phyloP scores from a whole-genome alignment of 2,113 vertebrate genomes.

The Carlito syrichta region DNA sequence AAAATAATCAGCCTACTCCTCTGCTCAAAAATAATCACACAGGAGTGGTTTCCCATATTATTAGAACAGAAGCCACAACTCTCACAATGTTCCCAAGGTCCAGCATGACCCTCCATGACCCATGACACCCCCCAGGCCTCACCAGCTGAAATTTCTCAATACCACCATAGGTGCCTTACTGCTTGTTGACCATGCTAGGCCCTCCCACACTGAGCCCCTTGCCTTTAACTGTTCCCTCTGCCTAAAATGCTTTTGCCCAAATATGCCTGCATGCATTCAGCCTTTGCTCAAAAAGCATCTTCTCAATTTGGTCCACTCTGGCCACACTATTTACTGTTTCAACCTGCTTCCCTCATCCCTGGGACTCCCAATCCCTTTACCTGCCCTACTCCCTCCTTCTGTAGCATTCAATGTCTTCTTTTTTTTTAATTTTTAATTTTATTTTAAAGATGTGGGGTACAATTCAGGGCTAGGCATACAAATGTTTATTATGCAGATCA shows the following conservation, averaged over 20 bases:
- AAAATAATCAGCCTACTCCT: neutral
- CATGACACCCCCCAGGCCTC: neutral
- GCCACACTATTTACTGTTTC: fast-evolving
- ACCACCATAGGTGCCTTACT: neutral
- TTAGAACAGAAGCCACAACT: neutral
- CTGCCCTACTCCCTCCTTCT: too few species aligned
- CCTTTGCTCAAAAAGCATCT: neutral
- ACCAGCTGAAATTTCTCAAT: fast-evolving
- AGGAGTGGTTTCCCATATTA: neutral
- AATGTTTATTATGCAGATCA: too few species aligned
- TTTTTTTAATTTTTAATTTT: neutral
- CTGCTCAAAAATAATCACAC: neutral
- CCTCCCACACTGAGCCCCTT: too few species aligned
- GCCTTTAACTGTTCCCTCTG: too few species aligned
- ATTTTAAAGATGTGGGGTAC: too few species aligned
- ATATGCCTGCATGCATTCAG: too few species aligned
- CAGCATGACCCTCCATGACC: fast-evolving
- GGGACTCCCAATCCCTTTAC: fast-evolving
- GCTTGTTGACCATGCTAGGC: fast-evolving
- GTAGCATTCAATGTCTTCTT: neutral
- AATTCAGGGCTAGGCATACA: too few species aligned
- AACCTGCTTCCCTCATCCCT: neutral
- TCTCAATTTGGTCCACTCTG: neutral
- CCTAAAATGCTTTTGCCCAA: neutral
- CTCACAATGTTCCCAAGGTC: neutral